phyloP scores from a whole-genome alignment of 1,140 invertebrate genomes.

The Drosophila sp. region DNA sequence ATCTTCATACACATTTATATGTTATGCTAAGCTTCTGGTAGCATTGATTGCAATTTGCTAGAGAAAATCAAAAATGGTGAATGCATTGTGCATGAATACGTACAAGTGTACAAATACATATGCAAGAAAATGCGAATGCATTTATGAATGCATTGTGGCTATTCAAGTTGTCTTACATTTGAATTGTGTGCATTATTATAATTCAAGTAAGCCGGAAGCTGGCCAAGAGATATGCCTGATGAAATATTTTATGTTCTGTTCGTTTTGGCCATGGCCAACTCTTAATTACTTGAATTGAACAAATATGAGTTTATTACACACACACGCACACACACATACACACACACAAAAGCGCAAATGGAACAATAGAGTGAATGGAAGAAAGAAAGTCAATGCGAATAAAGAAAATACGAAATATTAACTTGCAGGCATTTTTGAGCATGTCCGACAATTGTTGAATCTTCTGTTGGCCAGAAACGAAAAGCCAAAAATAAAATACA shows the following conservation, averaged over 20 bases:
- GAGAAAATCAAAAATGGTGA: not conserved
- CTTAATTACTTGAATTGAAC: slow-evolving; percentile 27
- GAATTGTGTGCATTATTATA: slow-evolving; percentile 16
- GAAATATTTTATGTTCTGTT: not conserved
- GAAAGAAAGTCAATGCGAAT: not conserved
- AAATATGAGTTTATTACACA: not conserved
- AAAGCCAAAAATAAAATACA: slow-evolving; percentile 20
- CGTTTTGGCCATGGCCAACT: not conserved
- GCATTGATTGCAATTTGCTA: not conserved
- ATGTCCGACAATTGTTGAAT: slow-evolving; percentile 31
- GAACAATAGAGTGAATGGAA: not conserved
- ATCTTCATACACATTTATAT: no score
- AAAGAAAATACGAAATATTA: slow-evolving; percentile 7
- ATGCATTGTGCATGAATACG: no score
- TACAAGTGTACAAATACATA: not conserved
- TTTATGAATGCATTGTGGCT: not conserved
- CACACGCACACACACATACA: slow-evolving; percentile 5
- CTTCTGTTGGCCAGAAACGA: slow-evolving; percentile 2
- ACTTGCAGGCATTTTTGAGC: slow-evolving; percentile 35
- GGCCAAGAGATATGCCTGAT: slow-evolving; percentile 10
- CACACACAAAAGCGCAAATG: not conserved
- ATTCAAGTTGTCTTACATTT: not conserved
- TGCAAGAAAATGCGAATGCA: not conserved
- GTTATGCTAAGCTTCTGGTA: not conserved
- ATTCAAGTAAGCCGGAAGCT: slow-evolving; percentile 28